Conservation (phyloP, 2,113 vertebrate species). For the Corythaixoides concolor region DNA sequence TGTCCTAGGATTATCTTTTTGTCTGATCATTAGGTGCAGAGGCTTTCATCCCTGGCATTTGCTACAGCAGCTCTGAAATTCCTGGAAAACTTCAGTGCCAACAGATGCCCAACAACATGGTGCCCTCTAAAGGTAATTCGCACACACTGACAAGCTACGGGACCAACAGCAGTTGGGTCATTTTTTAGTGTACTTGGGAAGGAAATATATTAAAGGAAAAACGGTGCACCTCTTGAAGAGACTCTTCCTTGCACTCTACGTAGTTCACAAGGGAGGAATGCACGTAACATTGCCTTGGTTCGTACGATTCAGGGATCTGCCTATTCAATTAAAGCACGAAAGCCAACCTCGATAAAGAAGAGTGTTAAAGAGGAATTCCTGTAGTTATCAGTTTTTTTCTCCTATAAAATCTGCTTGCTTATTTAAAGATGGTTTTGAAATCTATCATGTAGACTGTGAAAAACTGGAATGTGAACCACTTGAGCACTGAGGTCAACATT, state of each 20-base stretch:
- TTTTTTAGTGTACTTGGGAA: background rate
- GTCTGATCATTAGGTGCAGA: background rate
- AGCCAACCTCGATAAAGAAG: background rate
- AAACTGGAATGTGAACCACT: background rate
- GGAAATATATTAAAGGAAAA: background rate
- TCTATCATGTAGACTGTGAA: background rate
- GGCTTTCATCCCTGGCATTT: background rate
- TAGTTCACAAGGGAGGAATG: background rate
- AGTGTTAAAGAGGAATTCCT: background rate
- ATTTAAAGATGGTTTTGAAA: background rate
- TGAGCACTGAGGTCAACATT: background rate
- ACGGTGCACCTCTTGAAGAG: background rate
- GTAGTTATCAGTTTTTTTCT: background rate
- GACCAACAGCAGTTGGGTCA: background rate
- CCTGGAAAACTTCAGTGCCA: background rate
- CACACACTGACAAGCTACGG: background rate
- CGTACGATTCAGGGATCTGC: background rate
- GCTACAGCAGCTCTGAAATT: background rate
- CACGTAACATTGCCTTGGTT: accelerated
- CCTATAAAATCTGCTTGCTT: background rate
- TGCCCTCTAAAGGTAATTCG: constrained; percentile 1
- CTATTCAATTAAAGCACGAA: background rate
- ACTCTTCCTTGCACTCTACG: background rate
- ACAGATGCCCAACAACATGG: background rate
- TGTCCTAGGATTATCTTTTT: background rate